A percentile compares a stretch with the other conserved stretches of the same genome.
Conservation (phyloP, 2,888 invertebrate genomes). For the Heliconius hortense region DNA sequence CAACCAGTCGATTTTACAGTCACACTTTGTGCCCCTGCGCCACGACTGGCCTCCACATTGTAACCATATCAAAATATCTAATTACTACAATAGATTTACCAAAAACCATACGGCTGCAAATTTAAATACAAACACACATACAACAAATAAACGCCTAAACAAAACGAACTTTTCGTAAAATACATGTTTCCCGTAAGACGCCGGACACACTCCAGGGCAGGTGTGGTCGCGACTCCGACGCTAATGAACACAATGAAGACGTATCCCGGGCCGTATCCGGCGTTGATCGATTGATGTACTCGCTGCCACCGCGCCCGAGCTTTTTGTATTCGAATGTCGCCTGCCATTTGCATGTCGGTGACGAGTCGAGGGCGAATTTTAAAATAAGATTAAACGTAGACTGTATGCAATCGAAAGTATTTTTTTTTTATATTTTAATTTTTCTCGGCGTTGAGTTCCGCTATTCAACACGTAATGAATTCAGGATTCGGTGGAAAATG, state of each 20-base stretch:
- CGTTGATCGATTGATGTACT: slow-evolving; percentile 83
- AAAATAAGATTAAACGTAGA: slow-evolving; percentile 56
- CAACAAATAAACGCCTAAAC: slow-evolving; percentile 38
- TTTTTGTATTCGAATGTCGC: slow-evolving; percentile 81
- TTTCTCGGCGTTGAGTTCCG: too few relatives aligned
- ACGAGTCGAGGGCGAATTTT: slow-evolving; percentile 72
- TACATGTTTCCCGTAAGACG: slow-evolving; percentile 53
- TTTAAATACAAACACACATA: slow-evolving; percentile 29
- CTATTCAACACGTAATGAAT: too few relatives aligned
- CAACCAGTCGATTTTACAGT: too few relatives aligned
- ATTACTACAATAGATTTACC: background rate
- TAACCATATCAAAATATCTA: background rate
- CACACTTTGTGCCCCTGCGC: too few relatives aligned
- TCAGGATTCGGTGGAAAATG: too few relatives aligned
- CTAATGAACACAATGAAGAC: slow-evolving; percentile 83
- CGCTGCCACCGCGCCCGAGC: slow-evolving; percentile 80
- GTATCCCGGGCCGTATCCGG: slow-evolving; percentile 79
- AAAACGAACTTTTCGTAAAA: slow-evolving; percentile 35
- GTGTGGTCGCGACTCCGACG: slow-evolving; percentile 69
- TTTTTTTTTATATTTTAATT: too few relatives aligned
- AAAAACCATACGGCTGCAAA: slow-evolving; percentile 9
- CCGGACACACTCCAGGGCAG: slow-evolving; percentile 68
- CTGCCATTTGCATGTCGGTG: slow-evolving; percentile 76
- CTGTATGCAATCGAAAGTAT: background rate
- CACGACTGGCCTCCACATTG: too few relatives aligned